These are phyloP conservation scores for Drosophila histrio DNA, from an alignment of 2,888 invertebrate species.

Conservation along the genomic window DNA sequence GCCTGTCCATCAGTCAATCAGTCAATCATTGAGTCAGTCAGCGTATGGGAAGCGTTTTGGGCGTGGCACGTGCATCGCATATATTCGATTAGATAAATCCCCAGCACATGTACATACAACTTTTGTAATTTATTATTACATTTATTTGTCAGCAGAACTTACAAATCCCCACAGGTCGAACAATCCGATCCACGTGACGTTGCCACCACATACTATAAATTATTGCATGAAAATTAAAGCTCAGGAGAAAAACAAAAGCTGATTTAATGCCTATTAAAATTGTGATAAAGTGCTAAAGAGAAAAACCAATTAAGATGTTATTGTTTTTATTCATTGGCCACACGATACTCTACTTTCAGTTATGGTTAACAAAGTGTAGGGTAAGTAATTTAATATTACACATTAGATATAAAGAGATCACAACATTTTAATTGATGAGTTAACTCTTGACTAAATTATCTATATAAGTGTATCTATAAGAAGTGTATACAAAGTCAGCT, in stretches of 20 bases:
- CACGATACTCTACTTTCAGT: not conserved
- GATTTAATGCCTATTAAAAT: constrained; percentile 59
- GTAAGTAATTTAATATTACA: no score
- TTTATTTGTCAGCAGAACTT: constrained; percentile 74
- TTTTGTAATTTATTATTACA: constrained; percentile 75
- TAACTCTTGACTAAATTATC: no score
- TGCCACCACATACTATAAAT: constrained; percentile 55
- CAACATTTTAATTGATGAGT: no score
- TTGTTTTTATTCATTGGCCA: not conserved
- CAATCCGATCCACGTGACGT: constrained; percentile 21
- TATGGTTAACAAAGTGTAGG: no score
- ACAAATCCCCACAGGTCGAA: constrained; percentile 47
- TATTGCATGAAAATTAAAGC: constrained; percentile 63
- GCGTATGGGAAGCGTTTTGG: not conserved
- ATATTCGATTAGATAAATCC: constrained; percentile 75
- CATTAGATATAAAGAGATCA: no score
- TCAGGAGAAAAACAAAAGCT: constrained; percentile 45
- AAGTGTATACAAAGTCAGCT: not conserved
- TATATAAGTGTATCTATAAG: not conserved
- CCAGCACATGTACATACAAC: constrained; percentile 49
- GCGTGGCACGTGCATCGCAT: constrained; percentile 43
- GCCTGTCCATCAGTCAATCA: constrained; percentile 11
- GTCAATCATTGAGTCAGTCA: constrained; percentile 11
- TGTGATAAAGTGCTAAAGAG: constrained; percentile 1
- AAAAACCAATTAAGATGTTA: constrained; percentile 9